phyloP scores from a whole-genome alignment of 2,888 invertebrate genomes.

The Sarcophaga rosellei region DNA sequence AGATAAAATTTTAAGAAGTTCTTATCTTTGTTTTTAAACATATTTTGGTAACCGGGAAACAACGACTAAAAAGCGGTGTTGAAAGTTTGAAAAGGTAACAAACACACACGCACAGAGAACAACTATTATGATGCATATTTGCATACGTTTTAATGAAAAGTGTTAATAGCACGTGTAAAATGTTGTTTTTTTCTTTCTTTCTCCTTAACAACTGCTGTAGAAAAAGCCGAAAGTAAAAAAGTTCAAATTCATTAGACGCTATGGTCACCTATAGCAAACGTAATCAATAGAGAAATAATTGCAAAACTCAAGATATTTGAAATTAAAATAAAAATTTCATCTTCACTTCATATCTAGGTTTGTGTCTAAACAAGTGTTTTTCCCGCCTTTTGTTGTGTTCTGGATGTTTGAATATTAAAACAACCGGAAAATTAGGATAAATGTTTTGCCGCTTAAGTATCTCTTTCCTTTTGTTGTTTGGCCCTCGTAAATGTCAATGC shows the following conservation, averaged over 20 bases:
- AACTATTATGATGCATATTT: slow-evolving; percentile 10
- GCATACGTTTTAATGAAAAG: slow-evolving; percentile 43
- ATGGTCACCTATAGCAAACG: too few species aligned
- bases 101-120: background rate
- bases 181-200: background rate
- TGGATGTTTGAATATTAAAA: slow-evolving; percentile 49
- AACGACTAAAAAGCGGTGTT: too few species aligned
- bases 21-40: background rate
- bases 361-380: slow-evolving; percentile 13
- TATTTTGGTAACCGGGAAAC: background rate
- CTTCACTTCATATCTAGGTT: background rate
- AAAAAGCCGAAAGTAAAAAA: background rate
- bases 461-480: background rate
- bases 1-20: background rate
- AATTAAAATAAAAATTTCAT: too few species aligned
- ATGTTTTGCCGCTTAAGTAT: slow-evolving; percentile 61
- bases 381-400: slow-evolving; percentile 1
- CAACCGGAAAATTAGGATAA: slow-evolving; percentile 66
- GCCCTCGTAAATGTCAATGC: background rate
- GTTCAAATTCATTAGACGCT: too few species aligned
- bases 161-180: slow-evolving; percentile 62
- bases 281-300: too few species aligned
- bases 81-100: background rate
- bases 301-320: too few species aligned
- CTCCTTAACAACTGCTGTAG: background rate